Evolutionary conservation across 2,888 invertebrate species (phyloP).

Genomic region (Barypeithes pellucidus): DNA sequence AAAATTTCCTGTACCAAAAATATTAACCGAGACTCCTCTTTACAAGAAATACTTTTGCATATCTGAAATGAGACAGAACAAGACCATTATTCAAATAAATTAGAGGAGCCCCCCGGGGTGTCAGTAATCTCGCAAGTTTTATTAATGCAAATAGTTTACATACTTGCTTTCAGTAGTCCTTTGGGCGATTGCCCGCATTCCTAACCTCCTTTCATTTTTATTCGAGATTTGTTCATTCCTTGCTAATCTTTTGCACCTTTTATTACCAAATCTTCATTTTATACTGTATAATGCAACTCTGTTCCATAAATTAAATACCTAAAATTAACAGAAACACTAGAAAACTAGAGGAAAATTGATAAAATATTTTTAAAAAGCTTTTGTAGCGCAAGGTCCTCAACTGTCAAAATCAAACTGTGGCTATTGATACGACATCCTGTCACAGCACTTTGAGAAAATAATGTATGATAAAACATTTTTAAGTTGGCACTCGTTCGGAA

Average conservation of each 20-base stretch:
- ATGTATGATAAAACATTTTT: not conserved
- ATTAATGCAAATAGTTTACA: conserved; percentile 56
- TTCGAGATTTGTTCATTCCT: conserved; percentile 42
- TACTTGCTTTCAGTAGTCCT: conserved; percentile 66
- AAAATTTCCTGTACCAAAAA: too few relatives aligned
- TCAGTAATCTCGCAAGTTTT: conserved; percentile 4
- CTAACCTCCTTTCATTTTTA: conserved; percentile 69
- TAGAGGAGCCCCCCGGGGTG: conserved; percentile 9
- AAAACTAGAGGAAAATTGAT: conserved; percentile 5
- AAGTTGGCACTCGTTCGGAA: not conserved
- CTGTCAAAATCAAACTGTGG: conserved; percentile 30
- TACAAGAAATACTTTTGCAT: too few relatives aligned
- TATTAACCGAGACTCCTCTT: too few relatives aligned
- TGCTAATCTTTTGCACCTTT: not conserved
- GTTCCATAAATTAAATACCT: conserved; percentile 3
- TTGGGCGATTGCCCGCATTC: conserved; percentile 69
- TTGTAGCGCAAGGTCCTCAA: conserved; percentile 39
- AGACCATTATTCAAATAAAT: conserved; percentile 6
- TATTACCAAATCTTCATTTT: conserved; percentile 17
- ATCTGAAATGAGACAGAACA: not conserved
- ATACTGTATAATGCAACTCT: not conserved
- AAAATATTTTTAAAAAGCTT: conserved; percentile 41
- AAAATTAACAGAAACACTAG: conserved; percentile 20
- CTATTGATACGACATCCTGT: not conserved
- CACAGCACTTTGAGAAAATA: not conserved